Percentiles rank a stretch among this genome's conserved stretches.
phyloP scores from a whole-genome alignment of 2,797 vertebrate species.

The Aplochiton taeniatus region DNA sequence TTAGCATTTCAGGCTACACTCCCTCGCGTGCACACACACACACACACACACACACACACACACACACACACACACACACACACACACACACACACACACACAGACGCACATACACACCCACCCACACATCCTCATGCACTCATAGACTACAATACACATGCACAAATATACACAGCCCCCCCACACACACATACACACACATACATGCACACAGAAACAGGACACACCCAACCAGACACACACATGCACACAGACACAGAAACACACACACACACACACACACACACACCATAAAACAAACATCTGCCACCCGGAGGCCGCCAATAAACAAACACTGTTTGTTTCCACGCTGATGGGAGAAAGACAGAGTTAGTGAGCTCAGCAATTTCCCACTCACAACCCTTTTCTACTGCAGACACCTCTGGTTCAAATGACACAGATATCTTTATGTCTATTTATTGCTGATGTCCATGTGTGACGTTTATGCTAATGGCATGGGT shows the following conservation, averaged over 20 bases:
- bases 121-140: background rate
- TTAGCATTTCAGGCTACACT: background rate
- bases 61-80: slow-evolving; percentile 10
- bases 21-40: background rate
- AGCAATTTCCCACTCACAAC: too few species aligned
- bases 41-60: background rate
- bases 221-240: background rate
- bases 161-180: background rate
- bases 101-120: background rate
- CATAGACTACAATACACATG: background rate
- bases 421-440: too few species aligned
- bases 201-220: background rate
- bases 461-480: too few species aligned
- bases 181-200: background rate
- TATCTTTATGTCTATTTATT: too few species aligned
- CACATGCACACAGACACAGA: background rate
- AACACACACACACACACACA: slow-evolving; percentile 2
- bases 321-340: slow-evolving; percentile 1
- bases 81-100: slow-evolving; percentile 2
- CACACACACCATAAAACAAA: background rate
- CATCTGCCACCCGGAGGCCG: too few species aligned
- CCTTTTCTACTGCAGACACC: too few species aligned
- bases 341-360: too few species aligned
- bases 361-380: background rate
- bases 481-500: too few species aligned